These are phyloP conservation scores for Tragelaphus buxtoni DNA, from an alignment of 2,113 vertebrate species.

Conservation along the genomic window DNA sequence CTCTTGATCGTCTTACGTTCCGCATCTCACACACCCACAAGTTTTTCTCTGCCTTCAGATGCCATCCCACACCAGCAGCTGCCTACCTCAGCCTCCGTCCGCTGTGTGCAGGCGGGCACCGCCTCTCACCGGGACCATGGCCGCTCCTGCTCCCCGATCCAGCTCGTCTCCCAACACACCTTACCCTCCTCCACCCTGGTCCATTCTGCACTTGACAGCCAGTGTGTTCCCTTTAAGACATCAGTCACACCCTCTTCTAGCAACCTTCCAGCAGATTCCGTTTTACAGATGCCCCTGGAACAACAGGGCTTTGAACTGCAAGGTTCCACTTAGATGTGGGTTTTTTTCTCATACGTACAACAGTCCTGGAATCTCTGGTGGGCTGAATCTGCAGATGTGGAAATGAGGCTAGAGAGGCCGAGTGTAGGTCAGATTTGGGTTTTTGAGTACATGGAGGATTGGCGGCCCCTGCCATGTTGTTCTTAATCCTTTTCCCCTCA, in stretches of 20 bases:
- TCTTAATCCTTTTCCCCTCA: background rate
- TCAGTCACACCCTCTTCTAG: background rate
- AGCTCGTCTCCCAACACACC: rapidly evolving
- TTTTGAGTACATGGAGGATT: background rate
- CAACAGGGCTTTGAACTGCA: background rate
- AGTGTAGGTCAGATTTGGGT: background rate
- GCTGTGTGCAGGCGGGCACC: rapidly evolving
- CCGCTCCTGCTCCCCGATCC: rapidly evolving
- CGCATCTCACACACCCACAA: background rate
- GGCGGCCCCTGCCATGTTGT: background rate
- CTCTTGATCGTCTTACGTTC: background rate
- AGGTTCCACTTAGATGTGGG: background rate
- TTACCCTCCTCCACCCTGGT: rapidly evolving
- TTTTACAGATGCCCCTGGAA: background rate
- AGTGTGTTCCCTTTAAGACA: background rate
- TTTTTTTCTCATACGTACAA: background rate
- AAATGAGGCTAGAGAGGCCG: background rate
- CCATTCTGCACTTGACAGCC: background rate
- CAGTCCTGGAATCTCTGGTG: background rate
- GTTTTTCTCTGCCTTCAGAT: background rate
- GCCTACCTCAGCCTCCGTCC: rapidly evolving
- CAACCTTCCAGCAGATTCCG: rapidly evolving
- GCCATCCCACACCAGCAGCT: background rate
- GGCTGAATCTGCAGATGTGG: background rate
- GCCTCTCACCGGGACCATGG: rapidly evolving